These are phyloP conservation scores for Caenorhabditis becei DNA, from an alignment of 2,888 invertebrate genomes.

Conservation along the genomic window DNA sequence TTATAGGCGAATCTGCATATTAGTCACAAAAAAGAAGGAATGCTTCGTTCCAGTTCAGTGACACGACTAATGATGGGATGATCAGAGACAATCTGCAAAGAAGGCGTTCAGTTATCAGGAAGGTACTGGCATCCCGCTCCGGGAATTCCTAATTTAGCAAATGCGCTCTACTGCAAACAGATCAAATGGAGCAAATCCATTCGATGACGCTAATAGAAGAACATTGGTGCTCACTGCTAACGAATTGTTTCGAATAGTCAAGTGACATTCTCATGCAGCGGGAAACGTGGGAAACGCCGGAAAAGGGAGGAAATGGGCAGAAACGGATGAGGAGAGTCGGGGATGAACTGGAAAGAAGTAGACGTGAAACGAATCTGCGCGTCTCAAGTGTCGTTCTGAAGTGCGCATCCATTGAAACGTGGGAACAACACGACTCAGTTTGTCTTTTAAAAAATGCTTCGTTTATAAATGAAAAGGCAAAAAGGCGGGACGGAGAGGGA, in stretches of 20 bases:
- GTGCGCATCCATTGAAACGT: conserved; percentile 26
- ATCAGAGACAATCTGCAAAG: too few species aligned
- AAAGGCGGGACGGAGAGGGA: conserved; percentile 5
- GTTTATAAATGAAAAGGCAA: background rate
- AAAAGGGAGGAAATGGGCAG: conserved; percentile 27
- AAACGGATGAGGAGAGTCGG: conserved; percentile 6
- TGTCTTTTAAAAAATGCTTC: conserved; percentile 19
- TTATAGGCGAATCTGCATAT: too few species aligned
- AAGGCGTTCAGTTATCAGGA: too few species aligned
- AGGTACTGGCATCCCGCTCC: too few species aligned
- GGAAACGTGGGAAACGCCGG: conserved; percentile 41
- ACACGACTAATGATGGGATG: too few species aligned
- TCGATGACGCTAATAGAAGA: conserved; percentile 8
- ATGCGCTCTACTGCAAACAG: background rate
- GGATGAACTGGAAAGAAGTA: conserved; percentile 5
- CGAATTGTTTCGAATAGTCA: conserved; percentile 26
- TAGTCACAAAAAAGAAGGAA: too few species aligned
- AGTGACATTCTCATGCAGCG: conserved; percentile 34
- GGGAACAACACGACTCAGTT: conserved; percentile 39
- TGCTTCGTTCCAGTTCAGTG: too few species aligned
- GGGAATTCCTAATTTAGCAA: background rate
- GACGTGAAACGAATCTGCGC: conserved; percentile 7
- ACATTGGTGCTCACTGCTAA: conserved; percentile 2
- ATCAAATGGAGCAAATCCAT: background rate
- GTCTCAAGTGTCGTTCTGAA: conserved; percentile 41